Percentiles rank a stretch among this genome's conserved stretches.
These are phyloP conservation scores for Phrynocephalus forsythii DNA, from an alignment of 2,797 vertebrate genomes.

Conservation along the genomic window DNA sequence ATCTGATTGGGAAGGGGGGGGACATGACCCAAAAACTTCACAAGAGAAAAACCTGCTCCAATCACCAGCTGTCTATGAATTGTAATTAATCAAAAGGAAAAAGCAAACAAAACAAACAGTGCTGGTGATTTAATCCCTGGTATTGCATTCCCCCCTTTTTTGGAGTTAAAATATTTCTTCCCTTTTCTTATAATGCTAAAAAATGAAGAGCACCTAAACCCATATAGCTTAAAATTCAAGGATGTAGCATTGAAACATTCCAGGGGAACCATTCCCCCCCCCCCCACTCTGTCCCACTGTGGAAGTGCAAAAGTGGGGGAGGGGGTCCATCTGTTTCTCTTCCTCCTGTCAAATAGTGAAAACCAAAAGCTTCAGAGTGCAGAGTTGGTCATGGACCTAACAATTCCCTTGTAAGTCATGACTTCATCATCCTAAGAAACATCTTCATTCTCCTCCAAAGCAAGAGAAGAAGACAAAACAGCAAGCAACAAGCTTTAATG, in stretches of 20 bases:
- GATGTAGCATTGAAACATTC: not conserved
- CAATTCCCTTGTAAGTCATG: slow-evolving; percentile 1
- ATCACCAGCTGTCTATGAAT: too few species aligned
- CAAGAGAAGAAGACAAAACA: not conserved
- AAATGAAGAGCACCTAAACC: too few species aligned
- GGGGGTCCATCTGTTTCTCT: not conserved
- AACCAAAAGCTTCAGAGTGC: not conserved
- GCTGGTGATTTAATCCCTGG: too few species aligned
- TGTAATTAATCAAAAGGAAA: too few species aligned
- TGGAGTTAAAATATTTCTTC: too few species aligned
- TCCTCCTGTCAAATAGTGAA: not conserved
- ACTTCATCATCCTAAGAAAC: slow-evolving; percentile 7
- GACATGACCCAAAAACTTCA: too few species aligned
- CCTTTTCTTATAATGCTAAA: too few species aligned
- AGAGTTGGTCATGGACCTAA: slow-evolving; percentile 33
- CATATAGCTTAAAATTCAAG: not conserved
- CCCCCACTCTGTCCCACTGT: not conserved
- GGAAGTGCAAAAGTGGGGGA: not conserved
- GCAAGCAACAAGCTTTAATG: not conserved
- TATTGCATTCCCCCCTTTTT: too few species aligned
- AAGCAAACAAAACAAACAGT: too few species aligned
- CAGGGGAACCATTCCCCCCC: too few species aligned
- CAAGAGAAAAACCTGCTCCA: too few species aligned
- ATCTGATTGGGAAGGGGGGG: too few species aligned
- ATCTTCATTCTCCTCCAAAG: not conserved